Evolutionary conservation across 2,888 invertebrate genomes (phyloP).

Genomic region (Beris chalybata): DNA sequence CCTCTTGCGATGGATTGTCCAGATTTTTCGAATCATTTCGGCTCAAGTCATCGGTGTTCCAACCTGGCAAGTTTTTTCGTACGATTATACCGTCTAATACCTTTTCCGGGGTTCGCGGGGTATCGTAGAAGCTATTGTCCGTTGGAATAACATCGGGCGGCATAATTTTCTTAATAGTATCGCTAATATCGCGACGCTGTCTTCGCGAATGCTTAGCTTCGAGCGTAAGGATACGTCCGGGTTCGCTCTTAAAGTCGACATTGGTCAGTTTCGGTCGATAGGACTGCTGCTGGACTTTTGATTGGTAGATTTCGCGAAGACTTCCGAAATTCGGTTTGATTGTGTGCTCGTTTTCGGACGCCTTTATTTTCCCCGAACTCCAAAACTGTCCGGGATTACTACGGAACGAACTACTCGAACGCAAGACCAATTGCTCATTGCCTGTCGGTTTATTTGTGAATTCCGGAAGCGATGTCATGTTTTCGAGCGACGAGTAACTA

Average conservation of each 20-base stretch:
- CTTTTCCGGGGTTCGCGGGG: slow-evolving; percentile 34
- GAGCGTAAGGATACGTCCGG: slow-evolving; percentile 69
- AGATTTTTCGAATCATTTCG: slow-evolving; percentile 18
- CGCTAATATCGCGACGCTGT: slow-evolving; percentile 59
- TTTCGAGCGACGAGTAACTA: slow-evolving; percentile 43
- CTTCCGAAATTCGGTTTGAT: slow-evolving; percentile 62
- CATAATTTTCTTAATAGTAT: slow-evolving; percentile 52
- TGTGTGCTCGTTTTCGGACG: slow-evolving; percentile 20
- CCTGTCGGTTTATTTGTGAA: slow-evolving; percentile 41
- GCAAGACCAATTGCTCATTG: slow-evolving; percentile 63
- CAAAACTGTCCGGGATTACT: slow-evolving; percentile 53
- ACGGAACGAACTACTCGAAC: slow-evolving; percentile 72
- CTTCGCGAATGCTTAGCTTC: slow-evolving; percentile 74
- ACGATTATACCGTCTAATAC: slow-evolving; percentile 38
- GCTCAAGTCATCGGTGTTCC: slow-evolving; percentile 59
- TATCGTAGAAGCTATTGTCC: slow-evolving; percentile 51
- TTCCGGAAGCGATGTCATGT: slow-evolving; percentile 48
- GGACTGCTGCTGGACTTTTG: slow-evolving; percentile 58
- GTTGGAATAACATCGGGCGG: slow-evolving; percentile 72
- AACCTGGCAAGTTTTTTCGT: slow-evolving; percentile 68
- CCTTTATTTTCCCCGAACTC: slow-evolving; percentile 11
- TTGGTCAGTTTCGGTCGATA: slow-evolving; percentile 51
- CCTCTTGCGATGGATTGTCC: slow-evolving; percentile 20
- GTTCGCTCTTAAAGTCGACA: slow-evolving; percentile 48
- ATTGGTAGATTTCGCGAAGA: slow-evolving; percentile 74